phyloP scores from a whole-genome alignment of 2,797 vertebrate genomes.

The Myioborus miniatus region DNA sequence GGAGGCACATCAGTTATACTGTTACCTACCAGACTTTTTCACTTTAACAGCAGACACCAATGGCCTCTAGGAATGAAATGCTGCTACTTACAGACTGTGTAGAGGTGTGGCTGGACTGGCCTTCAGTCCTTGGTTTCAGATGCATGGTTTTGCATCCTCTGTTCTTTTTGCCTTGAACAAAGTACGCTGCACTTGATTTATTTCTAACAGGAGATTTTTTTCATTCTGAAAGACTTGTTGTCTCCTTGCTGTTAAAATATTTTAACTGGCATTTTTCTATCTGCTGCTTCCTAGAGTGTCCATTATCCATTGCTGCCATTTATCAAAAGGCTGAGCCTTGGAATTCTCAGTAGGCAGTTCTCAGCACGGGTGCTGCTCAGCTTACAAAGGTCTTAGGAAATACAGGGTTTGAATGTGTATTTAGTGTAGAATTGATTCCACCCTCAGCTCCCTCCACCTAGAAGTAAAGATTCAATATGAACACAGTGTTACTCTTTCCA shows the following conservation, averaged over 20 bases:
- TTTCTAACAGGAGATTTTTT: background rate
- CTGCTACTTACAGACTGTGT: background rate
- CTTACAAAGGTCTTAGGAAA: background rate
- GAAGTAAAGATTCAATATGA: background rate
- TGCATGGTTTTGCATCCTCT: background rate
- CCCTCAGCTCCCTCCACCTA: background rate
- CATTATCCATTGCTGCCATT: background rate
- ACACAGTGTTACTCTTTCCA: background rate
- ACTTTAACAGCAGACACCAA: background rate
- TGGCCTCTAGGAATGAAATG: background rate
- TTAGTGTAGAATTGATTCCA: background rate
- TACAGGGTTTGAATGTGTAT: background rate
- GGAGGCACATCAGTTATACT: background rate
- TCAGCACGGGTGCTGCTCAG: background rate
- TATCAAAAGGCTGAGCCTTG: background rate
- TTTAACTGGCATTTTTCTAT: slow-evolving; percentile 4
- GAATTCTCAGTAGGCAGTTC: background rate
- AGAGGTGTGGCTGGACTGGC: background rate
- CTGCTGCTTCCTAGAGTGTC: background rate
- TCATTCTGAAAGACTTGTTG: background rate
- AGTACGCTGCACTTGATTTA: background rate
- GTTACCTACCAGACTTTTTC: background rate
- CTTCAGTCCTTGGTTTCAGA: background rate
- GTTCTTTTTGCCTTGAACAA: background rate
- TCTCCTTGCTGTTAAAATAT: background rate